Conservation (phyloP, 2,888 invertebrate species). For the Sinodicranocentrus sp. region DNA sequence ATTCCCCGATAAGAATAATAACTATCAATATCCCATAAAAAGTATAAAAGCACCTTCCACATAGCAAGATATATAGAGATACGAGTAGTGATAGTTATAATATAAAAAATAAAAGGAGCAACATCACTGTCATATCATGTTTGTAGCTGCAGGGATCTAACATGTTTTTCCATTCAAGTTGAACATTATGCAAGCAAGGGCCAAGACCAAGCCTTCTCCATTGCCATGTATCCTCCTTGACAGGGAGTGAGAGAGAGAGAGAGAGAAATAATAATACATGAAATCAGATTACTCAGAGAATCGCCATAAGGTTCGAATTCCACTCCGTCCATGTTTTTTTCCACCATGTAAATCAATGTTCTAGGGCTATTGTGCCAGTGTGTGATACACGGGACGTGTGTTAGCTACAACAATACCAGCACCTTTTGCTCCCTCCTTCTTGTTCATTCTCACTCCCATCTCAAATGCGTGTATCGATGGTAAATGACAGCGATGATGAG, state of each 20-base stretch:
- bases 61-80: no score
- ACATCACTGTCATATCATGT: constrained; percentile 43
- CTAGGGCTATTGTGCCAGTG: no score
- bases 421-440: no score
- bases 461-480: no score
- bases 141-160: constrained; percentile 48
- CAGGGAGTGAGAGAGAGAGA: not conserved
- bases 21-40: constrained; percentile 45
- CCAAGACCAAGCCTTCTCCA: constrained; percentile 47
- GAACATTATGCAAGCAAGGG: not conserved
- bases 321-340: constrained; percentile 18
- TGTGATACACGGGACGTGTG: no score
- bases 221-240: not conserved
- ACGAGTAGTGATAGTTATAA: no score
- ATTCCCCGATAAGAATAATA: constrained; percentile 44
- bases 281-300: constrained; percentile 61
- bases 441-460: no score
- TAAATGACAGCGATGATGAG: constrained; percentile 2
- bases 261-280: constrained; percentile 27
- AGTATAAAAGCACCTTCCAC: no score
- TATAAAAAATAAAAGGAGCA: constrained; percentile 22
- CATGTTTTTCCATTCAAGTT: constrained; percentile 35
- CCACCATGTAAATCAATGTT: constrained; percentile 5
- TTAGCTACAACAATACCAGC: no score
- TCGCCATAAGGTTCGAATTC: constrained; percentile 65